Percentiles rank a stretch among this genome's conserved stretches.
phyloP scores from a whole-genome alignment of 2,113 vertebrate species.

The Thermophis baileyi region DNA sequence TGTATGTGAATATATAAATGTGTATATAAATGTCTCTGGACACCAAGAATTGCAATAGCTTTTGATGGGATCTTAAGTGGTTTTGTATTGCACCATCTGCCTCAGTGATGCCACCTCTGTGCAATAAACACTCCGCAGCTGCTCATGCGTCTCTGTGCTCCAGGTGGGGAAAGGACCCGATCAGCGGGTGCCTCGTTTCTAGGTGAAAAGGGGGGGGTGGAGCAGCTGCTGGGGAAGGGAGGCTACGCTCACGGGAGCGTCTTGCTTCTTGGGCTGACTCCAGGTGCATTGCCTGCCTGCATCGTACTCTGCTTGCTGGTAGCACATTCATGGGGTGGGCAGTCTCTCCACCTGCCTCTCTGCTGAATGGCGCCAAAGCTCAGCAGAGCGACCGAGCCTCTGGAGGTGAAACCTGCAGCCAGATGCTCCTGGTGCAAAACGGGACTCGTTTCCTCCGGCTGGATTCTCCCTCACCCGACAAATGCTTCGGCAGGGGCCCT shows the following conservation, averaged over 20 bases:
- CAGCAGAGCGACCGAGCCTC: background rate
- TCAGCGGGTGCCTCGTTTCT: too few relatives aligned
- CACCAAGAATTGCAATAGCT: slow-evolving; percentile 27
- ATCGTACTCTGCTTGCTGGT: background rate
- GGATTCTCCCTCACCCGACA: background rate
- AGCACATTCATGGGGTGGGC: background rate
- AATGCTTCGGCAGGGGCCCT: background rate
- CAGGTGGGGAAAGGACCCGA: background rate
- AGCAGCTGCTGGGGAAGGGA: background rate
- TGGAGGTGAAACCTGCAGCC: too few relatives aligned
- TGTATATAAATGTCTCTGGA: slow-evolving; percentile 28
- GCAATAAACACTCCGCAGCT: slow-evolving; percentile 77
- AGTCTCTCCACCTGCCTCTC: background rate
- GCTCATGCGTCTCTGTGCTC: slow-evolving; percentile 21
- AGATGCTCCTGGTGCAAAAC: background rate
- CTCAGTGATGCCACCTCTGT: slow-evolving; percentile 63
- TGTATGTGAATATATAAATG: background rate
- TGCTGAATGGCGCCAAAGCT: background rate
- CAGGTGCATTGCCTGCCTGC: too few relatives aligned
- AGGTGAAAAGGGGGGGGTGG: background rate
- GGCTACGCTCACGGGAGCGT: background rate
- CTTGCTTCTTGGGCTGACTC: background rate
- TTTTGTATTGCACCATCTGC: slow-evolving; percentile 56
- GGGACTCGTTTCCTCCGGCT: background rate
- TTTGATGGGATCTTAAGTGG: slow-evolving; percentile 27